Evolutionary conservation across 2,797 vertebrate species (phyloP).

Genomic region (Peromyscus aztecus): DNA sequence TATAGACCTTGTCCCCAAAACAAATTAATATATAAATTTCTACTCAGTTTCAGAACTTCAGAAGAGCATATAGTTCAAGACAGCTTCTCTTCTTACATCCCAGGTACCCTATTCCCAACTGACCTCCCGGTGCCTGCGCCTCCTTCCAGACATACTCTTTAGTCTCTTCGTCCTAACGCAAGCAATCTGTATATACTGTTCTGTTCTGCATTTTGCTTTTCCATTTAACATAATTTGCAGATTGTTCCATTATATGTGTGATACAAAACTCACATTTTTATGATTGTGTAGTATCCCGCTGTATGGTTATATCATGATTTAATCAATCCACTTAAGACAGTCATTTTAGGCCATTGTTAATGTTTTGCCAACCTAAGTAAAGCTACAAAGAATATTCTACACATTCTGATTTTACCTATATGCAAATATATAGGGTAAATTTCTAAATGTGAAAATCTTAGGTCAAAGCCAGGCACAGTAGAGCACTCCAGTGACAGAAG

Average conservation of each 20-base stretch:
- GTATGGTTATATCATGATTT: neutral
- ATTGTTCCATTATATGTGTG: neutral
- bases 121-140: neutral
- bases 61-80: neutral
- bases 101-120: too few relatives aligned
- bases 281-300: neutral
- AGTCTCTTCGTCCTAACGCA: neutral
- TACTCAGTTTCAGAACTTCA: neutral
- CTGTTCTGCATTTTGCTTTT: neutral
- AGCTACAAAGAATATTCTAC: slow-evolving; percentile 11
- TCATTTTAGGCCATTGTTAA: neutral
- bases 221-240: neutral
- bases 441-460: slow-evolving; percentile 30
- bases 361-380: neutral
- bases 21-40: neutral
- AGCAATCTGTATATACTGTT: neutral
- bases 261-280: neutral
- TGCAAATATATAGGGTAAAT: slow-evolving; percentile 17
- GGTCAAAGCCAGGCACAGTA: neutral
- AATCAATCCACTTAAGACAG: neutral
- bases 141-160: neutral
- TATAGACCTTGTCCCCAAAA: neutral
- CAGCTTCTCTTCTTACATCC: neutral
- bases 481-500: neutral
- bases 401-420: neutral